Evolutionary conservation across 2,797 vertebrate species (phyloP), one percentile per base, ranked within the genome.

Genomic region (Acrossocheilus fasciatus): DNA sequence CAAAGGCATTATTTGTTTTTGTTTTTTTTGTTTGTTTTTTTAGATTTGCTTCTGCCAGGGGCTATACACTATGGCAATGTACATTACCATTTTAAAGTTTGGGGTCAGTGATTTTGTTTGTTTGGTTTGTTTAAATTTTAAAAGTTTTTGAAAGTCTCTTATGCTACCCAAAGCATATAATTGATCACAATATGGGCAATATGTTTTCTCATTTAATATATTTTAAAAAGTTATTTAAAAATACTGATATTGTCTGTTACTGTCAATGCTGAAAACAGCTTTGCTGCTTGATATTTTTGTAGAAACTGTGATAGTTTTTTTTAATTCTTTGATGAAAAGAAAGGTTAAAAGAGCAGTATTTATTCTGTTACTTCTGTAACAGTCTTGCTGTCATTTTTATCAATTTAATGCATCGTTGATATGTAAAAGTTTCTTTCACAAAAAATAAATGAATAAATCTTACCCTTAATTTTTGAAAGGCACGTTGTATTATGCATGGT

Each of bases 151-250:
- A 59, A 59, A 62, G 15, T 41, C 20, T 41, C 20, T 43, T 62
- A 62, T 41, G 12, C 77, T 79, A 6, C 14, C 36, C 36, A 41
- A 59, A 14, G 52, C 23, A 57, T n/a, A n/a, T 26, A 41, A 26
- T 26, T 43, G 4, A 41, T 59, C 14, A 1, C 59, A 64, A 30
- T 64, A 41, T 69, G 34, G 39, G 4, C 23, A n/a, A 59, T n/a
- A 59, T 47, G 6, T 78, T 78, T 57, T 75, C 10, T 39, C 11
- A 9, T 77, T 57, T n/a, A 39, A n/a, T 77, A 77, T 57, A 57
- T 39, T 77, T 39, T 0, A 17, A 78, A 78, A 43, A 41, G 17
- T 6, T 17, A 34, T 66, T 66, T 34, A 6, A 34, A 66, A 30
- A 36, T 18, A 68, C 64, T 68, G 30, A 68, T 50, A 50, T 50